phyloP scores from a whole-genome alignment of 2,888 invertebrate species.

The Augochlorella aurata region DNA sequence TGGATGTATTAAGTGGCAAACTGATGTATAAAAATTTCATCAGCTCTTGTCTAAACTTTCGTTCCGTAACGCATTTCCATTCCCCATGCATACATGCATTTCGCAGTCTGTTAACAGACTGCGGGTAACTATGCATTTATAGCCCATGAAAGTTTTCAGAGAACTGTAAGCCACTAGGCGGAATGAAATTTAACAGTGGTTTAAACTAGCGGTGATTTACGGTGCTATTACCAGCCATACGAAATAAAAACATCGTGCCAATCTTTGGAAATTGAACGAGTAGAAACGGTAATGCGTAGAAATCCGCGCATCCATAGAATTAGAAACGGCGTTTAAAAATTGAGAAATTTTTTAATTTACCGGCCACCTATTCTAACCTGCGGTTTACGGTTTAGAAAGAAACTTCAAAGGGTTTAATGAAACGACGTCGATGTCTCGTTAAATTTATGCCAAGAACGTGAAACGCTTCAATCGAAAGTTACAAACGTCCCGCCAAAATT shows the following conservation, averaged over 20 bases:
- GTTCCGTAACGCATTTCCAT: not conserved
- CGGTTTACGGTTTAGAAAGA: not conserved
- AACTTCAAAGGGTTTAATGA: not conserved
- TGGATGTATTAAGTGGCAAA: not conserved
- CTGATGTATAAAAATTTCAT: not conserved
- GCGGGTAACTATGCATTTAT: not conserved
- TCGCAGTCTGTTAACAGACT: not conserved
- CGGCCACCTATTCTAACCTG: not conserved
- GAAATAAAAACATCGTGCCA: not conserved
- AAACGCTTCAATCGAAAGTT: too few relatives aligned
- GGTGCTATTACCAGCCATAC: not conserved
- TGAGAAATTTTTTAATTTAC: not conserved
- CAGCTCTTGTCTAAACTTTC: not conserved
- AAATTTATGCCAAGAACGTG: not conserved
- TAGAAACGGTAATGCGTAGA: not conserved
- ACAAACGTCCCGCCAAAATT: too few relatives aligned
- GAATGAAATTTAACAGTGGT: not conserved
- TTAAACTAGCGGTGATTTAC: not conserved
- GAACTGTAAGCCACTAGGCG: not conserved
- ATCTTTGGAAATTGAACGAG: not conserved
- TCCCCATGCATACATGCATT: not conserved
- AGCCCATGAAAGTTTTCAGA: not conserved
- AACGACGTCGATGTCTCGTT: not conserved
- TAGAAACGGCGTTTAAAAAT: not conserved
- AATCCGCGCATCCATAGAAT: not conserved